Conservation (phyloP, 2,888 invertebrate species). For the Xylocampa areola region DNA sequence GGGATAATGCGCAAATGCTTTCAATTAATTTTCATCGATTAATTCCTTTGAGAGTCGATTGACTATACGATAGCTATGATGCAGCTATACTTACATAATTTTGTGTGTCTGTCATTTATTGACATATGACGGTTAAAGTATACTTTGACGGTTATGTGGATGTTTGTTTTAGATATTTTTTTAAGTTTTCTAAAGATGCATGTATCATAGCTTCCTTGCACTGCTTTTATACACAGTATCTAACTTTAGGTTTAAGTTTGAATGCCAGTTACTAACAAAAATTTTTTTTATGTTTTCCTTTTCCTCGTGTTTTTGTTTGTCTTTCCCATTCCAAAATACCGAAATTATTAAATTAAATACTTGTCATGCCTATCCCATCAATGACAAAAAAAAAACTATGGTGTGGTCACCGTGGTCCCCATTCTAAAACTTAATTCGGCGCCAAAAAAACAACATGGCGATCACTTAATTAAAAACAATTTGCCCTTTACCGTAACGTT, state of each 20-base stretch:
- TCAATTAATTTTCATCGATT: slow-evolving; percentile 8
- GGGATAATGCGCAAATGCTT: slow-evolving; percentile 27
- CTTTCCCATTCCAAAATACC: slow-evolving; percentile 29
- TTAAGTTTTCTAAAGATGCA: too few species aligned
- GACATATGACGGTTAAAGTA: too few species aligned
- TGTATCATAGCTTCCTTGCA: slow-evolving; percentile 18
- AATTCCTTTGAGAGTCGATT: slow-evolving; percentile 8
- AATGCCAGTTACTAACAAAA: slow-evolving; percentile 72
- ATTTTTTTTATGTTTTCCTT: slow-evolving; percentile 64
- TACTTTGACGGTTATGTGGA: not conserved
- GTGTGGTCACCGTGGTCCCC: too few species aligned
- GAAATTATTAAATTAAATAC: not conserved
- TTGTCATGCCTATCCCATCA: too few species aligned
- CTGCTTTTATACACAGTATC: slow-evolving; percentile 30
- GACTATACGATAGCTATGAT: slow-evolving; percentile 18
- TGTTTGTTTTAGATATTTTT: not conserved
- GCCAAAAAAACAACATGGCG: slow-evolving; percentile 4
- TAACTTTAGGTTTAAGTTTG: slow-evolving; percentile 48
- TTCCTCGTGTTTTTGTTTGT: slow-evolving; percentile 71
- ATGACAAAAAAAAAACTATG: not conserved
- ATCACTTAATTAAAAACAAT: slow-evolving; percentile 70
- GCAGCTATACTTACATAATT: too few species aligned
- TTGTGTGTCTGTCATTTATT: too few species aligned
- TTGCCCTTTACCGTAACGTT: slow-evolving; percentile 66
- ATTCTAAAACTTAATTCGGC: not conserved